Evolutionary conservation across 2,797 vertebrate species (phyloP).

Genomic region (Tokudaia muenninki): DNA sequence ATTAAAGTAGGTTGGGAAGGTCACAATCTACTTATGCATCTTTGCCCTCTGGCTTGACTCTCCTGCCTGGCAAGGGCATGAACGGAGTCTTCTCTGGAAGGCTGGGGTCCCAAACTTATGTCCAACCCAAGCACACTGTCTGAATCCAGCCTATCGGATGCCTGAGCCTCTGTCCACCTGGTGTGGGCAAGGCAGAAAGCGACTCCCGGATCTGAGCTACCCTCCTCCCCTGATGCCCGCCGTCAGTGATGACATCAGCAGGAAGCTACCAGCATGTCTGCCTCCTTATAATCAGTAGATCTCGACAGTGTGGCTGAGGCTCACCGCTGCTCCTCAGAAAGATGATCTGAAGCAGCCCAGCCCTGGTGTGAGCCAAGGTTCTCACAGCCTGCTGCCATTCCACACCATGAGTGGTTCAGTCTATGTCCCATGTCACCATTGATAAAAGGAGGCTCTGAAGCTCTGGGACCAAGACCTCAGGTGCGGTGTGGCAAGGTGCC

Average conservation of each 20-base stretch:
- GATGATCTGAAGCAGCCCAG: not conserved
- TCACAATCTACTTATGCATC: accelerated
- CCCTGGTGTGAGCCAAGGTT: not conserved
- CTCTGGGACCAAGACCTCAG: not conserved
- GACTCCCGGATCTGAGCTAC: accelerated
- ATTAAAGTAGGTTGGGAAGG: not conserved
- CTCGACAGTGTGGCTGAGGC: accelerated
- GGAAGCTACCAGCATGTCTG: not conserved
- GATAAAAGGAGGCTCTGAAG: accelerated
- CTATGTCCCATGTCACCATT: not conserved
- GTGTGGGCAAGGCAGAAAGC: accelerated
- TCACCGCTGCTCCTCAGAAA: accelerated
- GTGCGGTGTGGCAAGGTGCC: accelerated
- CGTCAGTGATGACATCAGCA: too few relatives aligned
- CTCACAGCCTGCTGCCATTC: not conserved
- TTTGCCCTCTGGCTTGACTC: too few relatives aligned
- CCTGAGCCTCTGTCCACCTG: accelerated
- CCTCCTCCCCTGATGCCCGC: not conserved
- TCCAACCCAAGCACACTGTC: accelerated
- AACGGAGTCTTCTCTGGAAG: not conserved
- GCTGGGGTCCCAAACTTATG: accelerated
- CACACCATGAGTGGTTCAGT: accelerated
- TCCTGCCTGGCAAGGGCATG: too few relatives aligned
- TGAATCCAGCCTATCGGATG: not conserved
- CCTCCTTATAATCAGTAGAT: not conserved